phyloP scores from a whole-genome alignment of 2,797 vertebrate genomes.

The Pipistrellus pygmaeus region DNA sequence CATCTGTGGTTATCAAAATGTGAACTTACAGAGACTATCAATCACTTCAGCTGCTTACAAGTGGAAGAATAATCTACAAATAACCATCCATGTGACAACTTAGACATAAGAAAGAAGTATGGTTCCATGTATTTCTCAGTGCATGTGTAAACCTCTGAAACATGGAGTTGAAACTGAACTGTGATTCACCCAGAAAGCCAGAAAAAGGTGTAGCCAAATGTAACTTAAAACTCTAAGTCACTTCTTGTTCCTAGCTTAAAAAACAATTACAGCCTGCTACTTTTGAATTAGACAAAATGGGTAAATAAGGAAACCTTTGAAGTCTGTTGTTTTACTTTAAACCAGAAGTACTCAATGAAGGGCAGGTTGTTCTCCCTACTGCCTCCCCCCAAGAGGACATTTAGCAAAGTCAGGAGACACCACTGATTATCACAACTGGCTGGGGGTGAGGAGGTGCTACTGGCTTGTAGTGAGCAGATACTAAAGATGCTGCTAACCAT shows the following conservation, averaged over 20 bases:
- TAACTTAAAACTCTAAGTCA: neutral
- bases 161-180: neutral
- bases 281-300: neutral
- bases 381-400: neutral
- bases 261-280: conserved; percentile 21
- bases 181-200: neutral
- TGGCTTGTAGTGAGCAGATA: neutral
- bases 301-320: neutral
- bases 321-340: neutral
- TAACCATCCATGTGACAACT: neutral
- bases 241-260: neutral
- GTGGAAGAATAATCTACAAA: conserved; percentile 6
- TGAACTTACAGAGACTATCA: neutral
- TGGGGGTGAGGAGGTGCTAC: rapidly evolving
- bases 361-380: neutral
- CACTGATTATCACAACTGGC: neutral
- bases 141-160: neutral
- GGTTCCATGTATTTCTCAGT: neutral
- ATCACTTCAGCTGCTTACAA: neutral
- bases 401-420: neutral
- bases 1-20: conserved; percentile 23
- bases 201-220: neutral
- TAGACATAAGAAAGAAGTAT: neutral
- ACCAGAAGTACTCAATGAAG: neutral
- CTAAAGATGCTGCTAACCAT: no score